Base-by-base conservation (phyloP, 2,113 vertebrate genomes). In the Isurus oxyrinchus region DNA sequence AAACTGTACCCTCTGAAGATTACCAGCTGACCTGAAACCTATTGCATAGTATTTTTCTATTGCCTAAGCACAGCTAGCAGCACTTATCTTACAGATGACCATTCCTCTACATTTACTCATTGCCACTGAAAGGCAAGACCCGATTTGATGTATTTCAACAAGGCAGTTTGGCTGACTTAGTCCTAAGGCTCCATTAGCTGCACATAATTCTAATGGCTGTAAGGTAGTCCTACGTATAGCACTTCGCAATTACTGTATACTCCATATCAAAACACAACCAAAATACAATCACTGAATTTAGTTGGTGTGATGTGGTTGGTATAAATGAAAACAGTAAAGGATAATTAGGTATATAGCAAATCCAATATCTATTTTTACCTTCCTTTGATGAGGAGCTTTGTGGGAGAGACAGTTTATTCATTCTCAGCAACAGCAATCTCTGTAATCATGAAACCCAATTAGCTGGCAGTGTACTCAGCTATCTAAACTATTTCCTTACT, bases 361-460 rank as follows among this genome's bases (percentile, higher is more conserved):
- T 97, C 98, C 97, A 98, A 98, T 97, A 97, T 98, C 98, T 98
- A 98, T 98, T 98, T 98, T 98, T 98, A 98, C 98, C 90, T 98
- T 98, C 98, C 98, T 97, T 98, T 98, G 98, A 97, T 99, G 99
- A 99, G 98, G 98, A 98, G 98, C 98, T 98, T 98, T 98, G 98
- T 98, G 98, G 98, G 98, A 98, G 98, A 99, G 98, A 98, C 98
- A 98, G 98, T 98, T 99, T 98, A 98, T 98, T 99, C 99, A 99
- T 99, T 99, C 98, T 98, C 98, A 98, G 98, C 98, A 99, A 99
- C 99, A 98, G 98, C 98, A 99, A 98, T 98, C 98, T 98, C 98
- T 98, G 99, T 99, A 99, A 99, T 99, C 99, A 99, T 99, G 99
- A 98, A 99, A 98, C 98, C 98, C 99, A 99, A 99, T 99, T 99